Conservation (phyloP, 2,888 invertebrate genomes). For the Phymatocera aterrima region DNA sequence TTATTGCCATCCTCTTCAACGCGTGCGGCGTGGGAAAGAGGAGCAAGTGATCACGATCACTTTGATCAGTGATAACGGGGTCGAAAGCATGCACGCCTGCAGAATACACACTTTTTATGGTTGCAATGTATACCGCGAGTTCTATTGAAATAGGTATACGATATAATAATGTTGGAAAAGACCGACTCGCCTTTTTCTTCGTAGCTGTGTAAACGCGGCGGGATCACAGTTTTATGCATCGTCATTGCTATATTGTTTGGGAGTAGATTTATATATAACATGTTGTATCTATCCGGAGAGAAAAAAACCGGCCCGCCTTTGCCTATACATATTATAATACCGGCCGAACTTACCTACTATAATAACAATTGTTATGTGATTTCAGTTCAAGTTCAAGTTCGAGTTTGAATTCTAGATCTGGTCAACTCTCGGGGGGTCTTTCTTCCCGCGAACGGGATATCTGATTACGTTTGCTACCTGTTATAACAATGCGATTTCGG, state of each 20-base stretch:
- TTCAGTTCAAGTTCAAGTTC: slow-evolving; percentile 36
- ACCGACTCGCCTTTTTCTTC: too few species aligned
- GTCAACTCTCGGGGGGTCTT: not conserved
- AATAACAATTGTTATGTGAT: slow-evolving; percentile 27
- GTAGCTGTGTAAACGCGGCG: not conserved
- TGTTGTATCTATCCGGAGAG: not conserved
- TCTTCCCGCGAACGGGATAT: too few species aligned
- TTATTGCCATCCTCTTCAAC: too few species aligned
- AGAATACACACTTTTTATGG: too few species aligned
- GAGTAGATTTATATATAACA: not conserved
- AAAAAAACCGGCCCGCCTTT: slow-evolving; percentile 28
- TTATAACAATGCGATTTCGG: too few species aligned
- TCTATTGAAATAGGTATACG: too few species aligned
- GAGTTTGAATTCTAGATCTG: not conserved
- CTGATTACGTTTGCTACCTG: not conserved
- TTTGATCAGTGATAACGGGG: too few species aligned
- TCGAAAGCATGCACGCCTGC: too few species aligned
- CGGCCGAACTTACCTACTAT: not conserved
- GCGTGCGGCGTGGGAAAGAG: too few species aligned
- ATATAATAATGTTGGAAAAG: too few species aligned
- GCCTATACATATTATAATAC: slow-evolving; percentile 4
- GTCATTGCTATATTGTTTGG: slow-evolving; percentile 7
- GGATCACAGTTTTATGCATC: not conserved
- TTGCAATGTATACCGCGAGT: too few species aligned
- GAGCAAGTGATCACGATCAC: too few species aligned